Evolutionary conservation across 2,888 invertebrate species (phyloP).

Genomic region (Eristalinus aeneus): DNA sequence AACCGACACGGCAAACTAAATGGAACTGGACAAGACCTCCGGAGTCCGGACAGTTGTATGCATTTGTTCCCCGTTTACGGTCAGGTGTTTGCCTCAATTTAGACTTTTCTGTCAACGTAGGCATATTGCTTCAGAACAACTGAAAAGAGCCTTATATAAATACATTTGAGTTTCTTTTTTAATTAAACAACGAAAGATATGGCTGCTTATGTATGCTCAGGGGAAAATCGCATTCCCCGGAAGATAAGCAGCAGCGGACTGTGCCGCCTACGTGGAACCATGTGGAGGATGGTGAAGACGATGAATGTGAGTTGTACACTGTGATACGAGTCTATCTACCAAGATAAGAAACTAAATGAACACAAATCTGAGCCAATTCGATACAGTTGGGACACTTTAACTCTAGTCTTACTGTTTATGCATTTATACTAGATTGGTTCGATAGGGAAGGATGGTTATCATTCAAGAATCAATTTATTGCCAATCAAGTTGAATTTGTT

Average conservation of each 20-base stretch:
- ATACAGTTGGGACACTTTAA: constrained; percentile 19
- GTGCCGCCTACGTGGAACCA: constrained; percentile 36
- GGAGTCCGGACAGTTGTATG: background rate
- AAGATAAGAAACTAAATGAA: constrained; percentile 25
- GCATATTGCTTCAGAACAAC: constrained; percentile 36
- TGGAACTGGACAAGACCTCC: constrained; percentile 43
- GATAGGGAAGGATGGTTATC: constrained; percentile 20
- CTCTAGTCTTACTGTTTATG: constrained; percentile 12
- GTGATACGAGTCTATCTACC: constrained; percentile 4
- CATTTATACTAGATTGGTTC: constrained; percentile 45
- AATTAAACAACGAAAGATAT: constrained; percentile 30
- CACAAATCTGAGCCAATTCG: constrained; percentile 21
- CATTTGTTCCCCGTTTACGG: background rate
- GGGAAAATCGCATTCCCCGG: constrained; percentile 9
- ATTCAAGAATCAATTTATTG: constrained; percentile 33
- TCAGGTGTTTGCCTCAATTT: constrained; percentile 38
- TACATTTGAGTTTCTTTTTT: constrained; percentile 1
- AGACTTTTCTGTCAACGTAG: constrained; percentile 68
- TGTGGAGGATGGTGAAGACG: constrained; percentile 35
- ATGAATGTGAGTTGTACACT: constrained; percentile 13
- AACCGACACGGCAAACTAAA: constrained; percentile 40
- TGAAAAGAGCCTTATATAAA: background rate
- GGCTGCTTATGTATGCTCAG: constrained; percentile 14
- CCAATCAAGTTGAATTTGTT: background rate
- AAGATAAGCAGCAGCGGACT: constrained; percentile 21